Conservation (phyloP, 2,888 invertebrate genomes). For the Drosophila yooni region DNA sequence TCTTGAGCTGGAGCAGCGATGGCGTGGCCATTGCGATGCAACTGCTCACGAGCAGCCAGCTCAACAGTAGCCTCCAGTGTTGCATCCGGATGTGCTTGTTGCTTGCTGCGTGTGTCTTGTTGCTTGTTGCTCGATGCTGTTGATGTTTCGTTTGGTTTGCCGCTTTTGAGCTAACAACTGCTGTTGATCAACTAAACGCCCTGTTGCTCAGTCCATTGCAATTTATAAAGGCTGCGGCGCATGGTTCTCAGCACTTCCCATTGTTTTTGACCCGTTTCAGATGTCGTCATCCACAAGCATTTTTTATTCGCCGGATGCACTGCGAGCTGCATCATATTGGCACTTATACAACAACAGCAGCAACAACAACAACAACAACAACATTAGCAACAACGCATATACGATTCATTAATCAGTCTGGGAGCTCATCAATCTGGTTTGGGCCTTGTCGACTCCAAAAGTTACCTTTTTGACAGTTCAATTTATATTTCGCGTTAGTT, state of each 20-base stretch:
- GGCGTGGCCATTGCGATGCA: constrained; percentile 55
- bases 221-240: constrained; percentile 57
- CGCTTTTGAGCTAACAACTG: constrained; percentile 17
- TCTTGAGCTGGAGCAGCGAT: constrained; percentile 56
- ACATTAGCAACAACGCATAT: constrained; percentile 1
- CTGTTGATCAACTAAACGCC: constrained; percentile 51
- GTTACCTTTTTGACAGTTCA: background rate
- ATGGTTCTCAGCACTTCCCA: constrained; percentile 40
- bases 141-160: background rate
- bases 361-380: background rate
- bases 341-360: constrained; percentile 23
- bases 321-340: constrained; percentile 5
- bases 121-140: background rate
- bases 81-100: constrained; percentile 35
- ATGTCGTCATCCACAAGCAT: constrained; percentile 36
- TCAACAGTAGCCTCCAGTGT: constrained; percentile 28
- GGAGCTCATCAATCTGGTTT: constrained; percentile 13
- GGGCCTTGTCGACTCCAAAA: background rate
- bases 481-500: no score
- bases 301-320: constrained; percentile 38
- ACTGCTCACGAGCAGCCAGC: constrained; percentile 50
- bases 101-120: background rate
- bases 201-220: constrained; percentile 18
- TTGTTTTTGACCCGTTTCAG: constrained; percentile 46
- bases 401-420: constrained; percentile 22